Percentiles rank a stretch among this genome's conserved stretches.
Conservation (phyloP, 2,113 vertebrate species). For the Phalacrocorax carbo region DNA sequence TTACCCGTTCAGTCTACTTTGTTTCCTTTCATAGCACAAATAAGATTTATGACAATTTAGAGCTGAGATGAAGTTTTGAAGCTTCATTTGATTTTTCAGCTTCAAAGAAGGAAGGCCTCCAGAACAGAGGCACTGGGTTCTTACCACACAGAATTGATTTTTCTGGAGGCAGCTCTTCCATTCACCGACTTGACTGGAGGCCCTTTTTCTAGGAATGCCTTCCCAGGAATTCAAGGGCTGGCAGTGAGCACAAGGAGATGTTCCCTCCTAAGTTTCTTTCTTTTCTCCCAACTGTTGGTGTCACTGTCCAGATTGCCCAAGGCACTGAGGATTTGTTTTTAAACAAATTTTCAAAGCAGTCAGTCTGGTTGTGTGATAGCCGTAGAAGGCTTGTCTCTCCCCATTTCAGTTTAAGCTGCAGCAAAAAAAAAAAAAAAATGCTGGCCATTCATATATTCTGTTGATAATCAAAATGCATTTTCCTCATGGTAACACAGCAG, state of each 20-base stretch:
- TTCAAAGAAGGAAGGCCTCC: conserved; percentile 48
- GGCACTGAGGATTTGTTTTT: neutral
- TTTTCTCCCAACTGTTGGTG: neutral
- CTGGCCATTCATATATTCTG: neutral
- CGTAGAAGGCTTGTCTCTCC: neutral
- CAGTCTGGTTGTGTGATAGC: neutral
- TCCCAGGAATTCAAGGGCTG: conserved; percentile 32
- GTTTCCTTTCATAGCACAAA: conserved; percentile 42
- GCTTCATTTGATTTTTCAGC: conserved; percentile 35
- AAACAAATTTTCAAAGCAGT: conserved; percentile 13
- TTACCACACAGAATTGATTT: conserved; percentile 50
- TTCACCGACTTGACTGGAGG: conserved; percentile 40
- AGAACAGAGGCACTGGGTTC: conserved; percentile 1
- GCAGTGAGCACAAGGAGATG: neutral
- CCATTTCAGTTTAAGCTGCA: neutral
- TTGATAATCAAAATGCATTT: neutral
- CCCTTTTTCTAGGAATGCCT: conserved; percentile 29
- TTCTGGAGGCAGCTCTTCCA: conserved; percentile 43
- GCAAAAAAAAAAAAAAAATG: neutral
- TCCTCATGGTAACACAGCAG: neutral
- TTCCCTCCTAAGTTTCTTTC: conserved; percentile 28
- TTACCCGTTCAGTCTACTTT: neutral
- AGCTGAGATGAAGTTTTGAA: conserved; percentile 60
- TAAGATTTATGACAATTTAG: conserved; percentile 56
- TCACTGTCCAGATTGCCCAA: conserved; percentile 16